Evolutionary conservation across 2,113 vertebrate genomes (phyloP), one percentile per base, ranked within the genome.

Genomic region (Syngnathus typhle): DNA sequence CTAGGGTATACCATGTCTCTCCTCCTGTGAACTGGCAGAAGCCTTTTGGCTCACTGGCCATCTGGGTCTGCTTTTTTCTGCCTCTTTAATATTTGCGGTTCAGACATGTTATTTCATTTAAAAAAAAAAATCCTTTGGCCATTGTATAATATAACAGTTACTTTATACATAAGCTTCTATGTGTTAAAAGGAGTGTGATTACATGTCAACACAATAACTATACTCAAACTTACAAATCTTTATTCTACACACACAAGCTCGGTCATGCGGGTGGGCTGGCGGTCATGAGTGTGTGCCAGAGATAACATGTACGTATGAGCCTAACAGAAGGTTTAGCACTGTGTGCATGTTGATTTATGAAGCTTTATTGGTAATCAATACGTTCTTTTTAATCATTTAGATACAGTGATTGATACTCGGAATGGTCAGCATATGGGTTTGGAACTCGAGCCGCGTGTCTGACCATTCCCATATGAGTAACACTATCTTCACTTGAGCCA

Each of bases 291-390:
- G 41, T 67, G 59, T 41, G 36, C 19, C 37, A 16, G 27, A 62
- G n/a, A 44, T 21, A 62, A 41, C 49, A 51, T 55, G 49, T 23
- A 27, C 61, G 16, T 23, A 27, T 65, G 16, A 47, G 69, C 59
- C 43, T n/a, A 49, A 77, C 43, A 69, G 59, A 39, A 65, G 61
- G 59, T 75, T 51, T 60, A 68, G 73, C 56, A 55, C 32, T 37
- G 69, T 77, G 62, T 71, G 13, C 6, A 16, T 67, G 70, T 76
- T 89, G 88, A 89, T 88, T 87, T 84, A 88, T 85, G 84, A 84
- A 59, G 69, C 70, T n/a, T 47, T 81, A 86, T 85, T 71, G 85
- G 88, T 87, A 89, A 89, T 89, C 87, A 88, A 88, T 89, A 86
- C 52, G 70, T 64, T 86, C 82, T 88, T 87, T 83, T 79, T 81